Base-by-base conservation (phyloP, 2,113 vertebrate species). In the Chloropsis cyanopogon region DNA sequence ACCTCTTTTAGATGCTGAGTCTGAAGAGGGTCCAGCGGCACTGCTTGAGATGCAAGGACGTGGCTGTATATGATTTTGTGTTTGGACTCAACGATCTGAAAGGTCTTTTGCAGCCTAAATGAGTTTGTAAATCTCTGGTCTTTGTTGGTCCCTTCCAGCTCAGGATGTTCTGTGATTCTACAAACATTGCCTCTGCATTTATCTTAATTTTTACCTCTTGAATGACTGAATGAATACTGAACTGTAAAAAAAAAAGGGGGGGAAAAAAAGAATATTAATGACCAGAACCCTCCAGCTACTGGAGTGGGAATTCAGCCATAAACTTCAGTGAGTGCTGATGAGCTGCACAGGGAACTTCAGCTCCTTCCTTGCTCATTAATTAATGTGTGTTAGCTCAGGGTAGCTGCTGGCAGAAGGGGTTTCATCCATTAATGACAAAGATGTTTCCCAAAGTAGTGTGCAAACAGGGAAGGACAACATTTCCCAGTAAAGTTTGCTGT, bases 301-400 rank as follows among this genome's bases (percentile, higher is more conserved):
- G 39, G 77, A 63, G 13, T 33, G 49, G 75, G 68, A 92, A 80
- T 81, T 88, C 77, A 64, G 44, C 80, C 86, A 20, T 73, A 53
- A 82, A 59, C 37, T 80, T 86, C 16, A 65, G 23, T 0, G 0
- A 50, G 82, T 53, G 85, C 75, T 16, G 33, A 64, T 82, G 81
- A 50, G 71, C 77, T 90, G 63, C 82, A 49, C 28, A 64, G 63
- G 81, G 31, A 24, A 73, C 46, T 68, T 8, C n/a, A 64, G 35
- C 26, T 47, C 5, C n/a, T 86, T 94, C 79, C 69, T 75, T 35
- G 42, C 82, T 77, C 7, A 1, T 91, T 86, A 90, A 88, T 90
- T 88, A 93, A 81, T 68, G 24, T 57, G 14, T n/a, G 47, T 54
- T 50, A 94, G 82, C 72, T 86, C 71, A 26, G 76, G 47, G 76